Evolutionary conservation across 2,113 vertebrate genomes (phyloP), one percentile per base, ranked within the genome.

Genomic region (Mustela nigripes): DNA sequence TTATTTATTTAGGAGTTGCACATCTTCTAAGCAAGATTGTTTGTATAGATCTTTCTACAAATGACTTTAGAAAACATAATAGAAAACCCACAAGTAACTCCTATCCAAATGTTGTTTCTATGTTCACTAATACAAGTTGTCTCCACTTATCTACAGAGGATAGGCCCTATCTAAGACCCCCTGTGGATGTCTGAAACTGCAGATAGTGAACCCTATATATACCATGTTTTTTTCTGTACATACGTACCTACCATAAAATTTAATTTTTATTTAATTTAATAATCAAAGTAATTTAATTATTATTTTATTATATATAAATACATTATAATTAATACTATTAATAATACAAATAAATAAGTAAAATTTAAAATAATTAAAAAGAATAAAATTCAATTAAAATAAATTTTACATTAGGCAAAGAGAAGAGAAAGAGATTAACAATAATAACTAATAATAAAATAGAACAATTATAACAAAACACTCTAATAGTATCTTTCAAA

Each of bases 1-100:
- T 36, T 78, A 16, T 65, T 31, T 76, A 88, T 78, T 95, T 81
- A 89, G 9, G 24, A 89, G 22, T 45, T 42, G 15, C 5, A 60
- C 24, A 63, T 85, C 71, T 85, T 96, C 91, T 86, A 89, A 76
- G 39, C 67, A 60, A 14, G 67, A 85, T 56, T 67, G 69, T 89
- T 31, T 80, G 11, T 31, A n/a, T 39, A 21, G 11, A 89, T 76
- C 26, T 16, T 95, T 92, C 81, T 79, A 89, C 26, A 94, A 89
- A 71, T 50, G 15, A 42, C 33, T 28, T 85, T 69, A 71, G 48
- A 94, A 74, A 94, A 56, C 31, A 58, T 45, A 18, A 90, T 9
- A 92, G 48, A 94, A 36, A 90, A 73, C 15, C 7, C 67, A 89
- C 65, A 95, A 74, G 74, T 18, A 58, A 81, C 42, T 58, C 31